phyloP scores from a whole-genome alignment of 2,113 vertebrate species.

The Heterocephalus glaber region DNA sequence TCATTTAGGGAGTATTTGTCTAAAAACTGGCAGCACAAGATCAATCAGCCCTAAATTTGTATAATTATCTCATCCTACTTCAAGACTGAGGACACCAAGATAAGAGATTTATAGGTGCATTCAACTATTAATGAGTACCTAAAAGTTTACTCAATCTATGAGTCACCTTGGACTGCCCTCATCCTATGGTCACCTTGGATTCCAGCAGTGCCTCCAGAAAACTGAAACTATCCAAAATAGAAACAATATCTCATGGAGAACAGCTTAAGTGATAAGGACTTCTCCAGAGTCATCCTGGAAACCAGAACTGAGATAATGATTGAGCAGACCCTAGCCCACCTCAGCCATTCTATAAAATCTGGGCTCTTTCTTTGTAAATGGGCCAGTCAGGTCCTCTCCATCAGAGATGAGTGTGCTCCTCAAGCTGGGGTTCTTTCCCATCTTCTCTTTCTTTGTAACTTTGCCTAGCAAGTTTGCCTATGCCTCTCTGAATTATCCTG shows the following conservation, averaged over 20 bases:
- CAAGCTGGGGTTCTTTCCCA: background rate
- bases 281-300: background rate
- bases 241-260: background rate
- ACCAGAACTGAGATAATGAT: background rate
- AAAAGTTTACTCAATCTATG: background rate
- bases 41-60: background rate
- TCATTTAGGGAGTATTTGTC: background rate
- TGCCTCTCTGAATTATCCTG: background rate
- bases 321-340: background rate
- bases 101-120: background rate
- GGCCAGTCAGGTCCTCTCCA: background rate
- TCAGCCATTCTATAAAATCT: background rate
- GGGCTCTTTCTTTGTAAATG: background rate
- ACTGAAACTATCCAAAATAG: background rate
- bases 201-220: background rate
- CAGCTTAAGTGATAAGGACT: background rate
- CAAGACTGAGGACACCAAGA: background rate
- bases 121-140: background rate
- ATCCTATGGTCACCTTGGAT: background rate
- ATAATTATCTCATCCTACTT: background rate
- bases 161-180: background rate
- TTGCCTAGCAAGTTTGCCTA: background rate
- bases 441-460: background rate
- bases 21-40: background rate
- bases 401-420: too few relatives aligned